phyloP scores from a whole-genome alignment of 23 tunicate genomes.

The Phallusia fumigata region DNA sequence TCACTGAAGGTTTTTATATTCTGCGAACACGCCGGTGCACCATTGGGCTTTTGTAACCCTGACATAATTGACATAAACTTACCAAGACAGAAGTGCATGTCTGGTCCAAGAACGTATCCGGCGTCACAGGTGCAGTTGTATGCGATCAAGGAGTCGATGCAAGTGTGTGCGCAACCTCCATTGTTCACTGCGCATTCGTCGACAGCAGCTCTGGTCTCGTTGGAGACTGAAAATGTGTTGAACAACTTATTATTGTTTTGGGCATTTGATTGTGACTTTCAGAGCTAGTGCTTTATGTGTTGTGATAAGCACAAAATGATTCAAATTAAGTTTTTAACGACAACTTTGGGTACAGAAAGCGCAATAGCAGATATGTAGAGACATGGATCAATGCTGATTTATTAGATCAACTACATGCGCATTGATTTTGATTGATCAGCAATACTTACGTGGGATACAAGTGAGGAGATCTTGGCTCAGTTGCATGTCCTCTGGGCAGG shows the following conservation, averaged over 20 bases:
- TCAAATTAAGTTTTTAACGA: too few species aligned
- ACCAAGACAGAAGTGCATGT: constrained; percentile 55
- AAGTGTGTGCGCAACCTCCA: constrained; percentile 83
- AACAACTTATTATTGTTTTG: neutral
- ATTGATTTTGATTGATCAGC: neutral
- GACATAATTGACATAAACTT: too few species aligned
- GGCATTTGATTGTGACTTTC: neutral
- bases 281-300: neutral
- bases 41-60: too few species aligned
- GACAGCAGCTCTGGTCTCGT: constrained; percentile 13
- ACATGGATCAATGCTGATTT: too few species aligned
- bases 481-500: constrained; percentile 72
- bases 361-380: too few species aligned
- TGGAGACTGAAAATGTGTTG: neutral
- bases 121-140: constrained; percentile 66
- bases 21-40: too few species aligned
- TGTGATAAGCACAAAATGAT: neutral
- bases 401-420: too few species aligned
- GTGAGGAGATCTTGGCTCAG: constrained; percentile 57
- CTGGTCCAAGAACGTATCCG: constrained; percentile 49
- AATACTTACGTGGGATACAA: constrained; percentile 58
- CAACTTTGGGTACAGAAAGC: too few species aligned
- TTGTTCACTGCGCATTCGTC: constrained; percentile 87
- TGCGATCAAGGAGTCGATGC: constrained; percentile 53
- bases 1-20: too few species aligned